Percentiles rank a stretch among this genome's conserved stretches.
Evolutionary conservation across 2,888 invertebrate species (phyloP).

Genomic region (Galerucella nymphaeae): DNA sequence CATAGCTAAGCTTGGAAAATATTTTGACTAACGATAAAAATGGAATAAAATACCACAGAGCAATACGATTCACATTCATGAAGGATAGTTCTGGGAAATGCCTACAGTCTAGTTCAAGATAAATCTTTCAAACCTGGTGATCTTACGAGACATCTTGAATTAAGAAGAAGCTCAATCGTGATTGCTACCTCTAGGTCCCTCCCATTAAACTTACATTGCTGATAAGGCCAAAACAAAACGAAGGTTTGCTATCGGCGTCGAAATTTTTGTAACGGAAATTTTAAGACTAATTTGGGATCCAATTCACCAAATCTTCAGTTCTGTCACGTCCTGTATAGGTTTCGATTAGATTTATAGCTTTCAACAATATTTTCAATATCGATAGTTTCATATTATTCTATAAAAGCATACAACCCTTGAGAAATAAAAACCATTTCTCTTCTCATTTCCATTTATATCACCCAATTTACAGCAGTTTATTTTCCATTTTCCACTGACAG

Average conservation of each 20-base stretch:
- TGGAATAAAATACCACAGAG: no score
- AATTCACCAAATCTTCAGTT: not conserved
- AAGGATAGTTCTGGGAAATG: no score
- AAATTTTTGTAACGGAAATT: not conserved
- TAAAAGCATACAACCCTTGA: not conserved
- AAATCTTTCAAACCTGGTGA: no score
- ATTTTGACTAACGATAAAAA: no score
- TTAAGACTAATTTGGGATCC: not conserved
- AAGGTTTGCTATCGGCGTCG: not conserved
- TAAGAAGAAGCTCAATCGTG: no score
- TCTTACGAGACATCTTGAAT: no score
- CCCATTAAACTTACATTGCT: no score
- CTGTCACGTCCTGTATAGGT: not conserved
- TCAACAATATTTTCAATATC: not conserved
- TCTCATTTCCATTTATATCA: constrained; percentile 31
- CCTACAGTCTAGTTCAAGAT: no score
- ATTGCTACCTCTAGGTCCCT: no score
- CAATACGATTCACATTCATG: no score
- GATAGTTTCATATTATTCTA: constrained; percentile 7
- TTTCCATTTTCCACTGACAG: constrained; percentile 22
- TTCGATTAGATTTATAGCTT: not conserved
- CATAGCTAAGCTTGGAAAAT: no score
- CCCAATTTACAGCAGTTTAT: constrained; percentile 26
- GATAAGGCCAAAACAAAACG: no score
- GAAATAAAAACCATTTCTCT: constrained; percentile 1